Base-by-base conservation (phyloP, 2,797 vertebrate species). In the Artibeus lituratus region DNA sequence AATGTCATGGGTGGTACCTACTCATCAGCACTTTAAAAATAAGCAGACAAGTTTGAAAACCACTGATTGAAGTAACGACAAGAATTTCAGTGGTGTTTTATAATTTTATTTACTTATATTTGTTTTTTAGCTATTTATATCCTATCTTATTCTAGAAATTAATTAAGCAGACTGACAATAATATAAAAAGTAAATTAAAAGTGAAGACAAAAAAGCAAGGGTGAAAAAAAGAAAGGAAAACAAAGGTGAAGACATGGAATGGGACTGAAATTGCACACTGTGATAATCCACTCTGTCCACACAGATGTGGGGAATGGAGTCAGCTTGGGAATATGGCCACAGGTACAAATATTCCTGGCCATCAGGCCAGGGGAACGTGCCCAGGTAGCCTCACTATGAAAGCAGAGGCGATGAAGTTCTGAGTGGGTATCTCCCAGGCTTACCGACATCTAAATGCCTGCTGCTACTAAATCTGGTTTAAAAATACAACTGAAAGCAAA, bases 131-230 rank as follows among this genome's bases (percentile, higher is more conserved):
- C 82, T 93, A 81, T 29, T 94, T 42, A 44, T 39, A 69, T 70
- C 49, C 21, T 42, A 67, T 14, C 32, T 91, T 86, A 72, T 24
- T 83, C 42, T 83, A 76, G 49, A 94, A 83, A 91, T 44, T 62
- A 95, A 90, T 70, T 78, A 53, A 90, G 26, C 29, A 86, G 11
- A 70, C 55, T 73, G n/a, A 53, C 12, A 83, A 86, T 29, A 86
- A 81, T 21, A 53, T 29, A 77, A 24, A 70, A 62, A 67, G 4
- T 69, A 73, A 86, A 55, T 84, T 84, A 70, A 83, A 91, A 69
- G 35, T 15, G 24, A 89, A 87, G 24, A 53, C 5, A 78, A 51
- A 59, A 72, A 72, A 87, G 29, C 15, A 9, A 7, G 2, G 7
- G 2, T 76, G 37, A 76, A 67, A 22, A 22, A 80, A 92, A 62